Evolutionary conservation across 2,113 vertebrate genomes (phyloP).

Genomic region (Prunella fulvescens): DNA sequence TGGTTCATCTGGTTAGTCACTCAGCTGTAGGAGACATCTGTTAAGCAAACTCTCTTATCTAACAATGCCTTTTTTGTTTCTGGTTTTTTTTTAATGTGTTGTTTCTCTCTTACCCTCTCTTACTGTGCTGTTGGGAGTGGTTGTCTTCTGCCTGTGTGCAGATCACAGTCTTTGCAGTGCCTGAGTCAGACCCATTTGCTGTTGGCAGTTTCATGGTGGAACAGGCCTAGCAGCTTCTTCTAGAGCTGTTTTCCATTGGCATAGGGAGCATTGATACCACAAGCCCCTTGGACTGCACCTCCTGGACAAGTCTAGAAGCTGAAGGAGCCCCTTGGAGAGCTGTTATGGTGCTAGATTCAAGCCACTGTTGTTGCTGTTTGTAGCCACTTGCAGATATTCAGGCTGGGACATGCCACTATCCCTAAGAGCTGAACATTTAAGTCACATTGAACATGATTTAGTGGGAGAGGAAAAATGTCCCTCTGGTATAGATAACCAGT

Average conservation of each 20-base stretch:
- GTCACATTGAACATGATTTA: neutral
- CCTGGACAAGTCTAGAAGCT: neutral
- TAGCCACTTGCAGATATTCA: neutral
- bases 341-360: rapidly evolving
- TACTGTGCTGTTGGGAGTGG: neutral
- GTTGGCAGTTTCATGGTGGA: neutral
- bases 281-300: neutral
- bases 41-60: neutral
- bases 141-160: neutral
- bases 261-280: neutral
- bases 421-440: neutral
- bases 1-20: neutral
- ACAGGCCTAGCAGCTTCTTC: neutral
- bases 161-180: neutral
- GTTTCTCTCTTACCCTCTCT: neutral
- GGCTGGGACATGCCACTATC: neutral
- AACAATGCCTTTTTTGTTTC: neutral
- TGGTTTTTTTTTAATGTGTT: neutral
- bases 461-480: neutral
- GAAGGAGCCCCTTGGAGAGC: neutral
- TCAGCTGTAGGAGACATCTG: neutral
- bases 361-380: neutral
- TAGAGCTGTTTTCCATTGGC: neutral
- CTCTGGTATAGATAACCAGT: neutral
- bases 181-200: neutral